phyloP scores from a whole-genome alignment of 1,140 invertebrate genomes.

The Leptopilina boulardi region DNA sequence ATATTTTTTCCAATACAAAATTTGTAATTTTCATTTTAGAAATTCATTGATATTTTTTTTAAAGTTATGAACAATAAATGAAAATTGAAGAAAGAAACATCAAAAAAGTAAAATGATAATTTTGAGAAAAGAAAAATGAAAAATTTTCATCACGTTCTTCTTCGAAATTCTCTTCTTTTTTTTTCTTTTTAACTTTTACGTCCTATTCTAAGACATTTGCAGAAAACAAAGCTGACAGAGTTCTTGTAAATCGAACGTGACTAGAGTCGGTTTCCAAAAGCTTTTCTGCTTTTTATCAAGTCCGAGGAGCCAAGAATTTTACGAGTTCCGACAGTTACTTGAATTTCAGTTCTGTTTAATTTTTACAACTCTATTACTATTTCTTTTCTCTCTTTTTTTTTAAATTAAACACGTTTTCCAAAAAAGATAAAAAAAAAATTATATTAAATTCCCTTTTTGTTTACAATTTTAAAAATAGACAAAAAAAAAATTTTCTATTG shows the following conservation, averaged over 20 bases:
- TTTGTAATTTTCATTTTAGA: too few relatives aligned
- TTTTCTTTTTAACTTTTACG: neutral
- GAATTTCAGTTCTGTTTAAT: neutral
- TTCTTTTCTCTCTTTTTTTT: too few relatives aligned
- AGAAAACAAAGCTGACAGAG: neutral
- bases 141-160: neutral
- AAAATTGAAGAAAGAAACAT: too few relatives aligned
- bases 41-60: too few relatives aligned
- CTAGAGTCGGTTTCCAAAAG: neutral
- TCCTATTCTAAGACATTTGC: neutral
- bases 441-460: too few relatives aligned
- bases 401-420: too few relatives aligned
- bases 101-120: neutral
- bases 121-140: neutral
- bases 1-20: too few relatives aligned
- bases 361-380: neutral
- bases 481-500: too few relatives aligned
- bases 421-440: too few relatives aligned
- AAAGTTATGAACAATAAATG: too few relatives aligned
- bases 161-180: too few relatives aligned
- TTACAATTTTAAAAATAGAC: too few relatives aligned
- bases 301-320: neutral
- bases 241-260: conserved; percentile 15
- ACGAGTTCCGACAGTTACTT: neutral
- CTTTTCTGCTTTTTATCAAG: conserved; percentile 1